A percentile compares a stretch with the other conserved stretches of the same genome.
Evolutionary conservation across 2,113 vertebrate species (phyloP).

Genomic region (Lota lota): DNA sequence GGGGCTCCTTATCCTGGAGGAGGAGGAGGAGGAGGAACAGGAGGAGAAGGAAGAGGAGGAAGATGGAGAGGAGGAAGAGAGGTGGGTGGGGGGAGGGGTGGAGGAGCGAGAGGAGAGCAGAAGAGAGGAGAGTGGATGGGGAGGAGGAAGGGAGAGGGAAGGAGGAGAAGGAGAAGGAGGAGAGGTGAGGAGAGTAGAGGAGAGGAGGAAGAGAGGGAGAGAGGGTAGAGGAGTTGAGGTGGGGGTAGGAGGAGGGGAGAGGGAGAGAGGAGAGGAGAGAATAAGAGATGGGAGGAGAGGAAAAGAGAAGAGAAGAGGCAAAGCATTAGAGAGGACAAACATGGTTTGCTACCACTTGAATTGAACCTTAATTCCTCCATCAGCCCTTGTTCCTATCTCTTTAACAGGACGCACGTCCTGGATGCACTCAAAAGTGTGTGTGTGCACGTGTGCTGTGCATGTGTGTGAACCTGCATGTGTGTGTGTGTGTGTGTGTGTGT

Average conservation of each 20-base stretch:
- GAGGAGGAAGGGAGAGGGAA: neutral
- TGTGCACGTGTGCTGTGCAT: neutral
- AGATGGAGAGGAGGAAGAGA: neutral
- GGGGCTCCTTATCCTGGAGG: constrained; percentile 91
- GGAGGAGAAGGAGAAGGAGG: neutral
- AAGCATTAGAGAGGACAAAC: neutral
- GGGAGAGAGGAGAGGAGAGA: neutral
- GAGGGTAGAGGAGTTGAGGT: neutral
- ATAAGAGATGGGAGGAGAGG: neutral
- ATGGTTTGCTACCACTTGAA: too few relatives aligned
- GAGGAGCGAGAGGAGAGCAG: neutral
- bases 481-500: constrained; percentile 5
- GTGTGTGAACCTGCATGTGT: neutral
- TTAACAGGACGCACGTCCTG: too few relatives aligned
- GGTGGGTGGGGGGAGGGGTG: neutral
- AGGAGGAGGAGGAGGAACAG: neutral
- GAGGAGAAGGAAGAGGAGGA: neutral
- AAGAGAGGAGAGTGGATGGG: neutral
- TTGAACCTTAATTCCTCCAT: too few relatives aligned
- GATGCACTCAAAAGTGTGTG: constrained; percentile 1
- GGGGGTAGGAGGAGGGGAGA: too few relatives aligned
- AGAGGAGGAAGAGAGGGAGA: too few relatives aligned
- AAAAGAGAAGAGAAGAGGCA: neutral
- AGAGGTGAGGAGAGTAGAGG: too few relatives aligned
- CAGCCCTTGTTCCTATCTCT: too few relatives aligned